Percentiles rank a stretch among this genome's conserved stretches.
phyloP scores from a whole-genome alignment of 2,888 invertebrate species.

The Ecliptopera silaceata region DNA sequence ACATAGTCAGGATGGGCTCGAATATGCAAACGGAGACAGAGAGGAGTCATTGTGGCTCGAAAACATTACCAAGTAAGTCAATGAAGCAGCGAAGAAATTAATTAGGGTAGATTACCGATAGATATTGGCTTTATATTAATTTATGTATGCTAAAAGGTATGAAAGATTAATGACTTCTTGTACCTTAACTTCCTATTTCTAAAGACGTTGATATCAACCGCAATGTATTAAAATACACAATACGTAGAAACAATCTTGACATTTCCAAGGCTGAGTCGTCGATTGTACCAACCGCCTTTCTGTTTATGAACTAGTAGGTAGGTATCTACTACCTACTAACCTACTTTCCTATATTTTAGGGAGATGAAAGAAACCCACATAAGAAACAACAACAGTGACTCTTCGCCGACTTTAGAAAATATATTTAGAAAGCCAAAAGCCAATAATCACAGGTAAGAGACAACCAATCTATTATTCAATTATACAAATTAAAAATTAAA shows the following conservation, averaged over 20 bases:
- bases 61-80: constrained; percentile 71
- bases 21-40: constrained; percentile 56
- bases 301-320: too few species aligned
- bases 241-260: too few species aligned
- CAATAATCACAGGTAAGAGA: constrained; percentile 55
- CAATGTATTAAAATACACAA: constrained; percentile 14
- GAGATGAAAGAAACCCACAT: constrained; percentile 77
- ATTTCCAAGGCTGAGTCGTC: constrained; percentile 46
- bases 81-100: neutral
- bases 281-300: too few species aligned
- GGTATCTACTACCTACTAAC: too few species aligned
- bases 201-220: constrained; percentile 41
- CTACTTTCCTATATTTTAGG: constrained; percentile 45
- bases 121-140: too few species aligned
- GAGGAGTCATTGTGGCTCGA: constrained; percentile 72
- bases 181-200: neutral
- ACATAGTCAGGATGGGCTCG: constrained; percentile 63
- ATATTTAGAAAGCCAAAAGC: constrained; percentile 46
- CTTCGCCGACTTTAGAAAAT: constrained; percentile 46
- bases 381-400: constrained; percentile 51
- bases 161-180: constrained; percentile 46
- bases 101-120: neutral
- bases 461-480: too few species aligned
- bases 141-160: too few species aligned
- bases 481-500: too few species aligned